phyloP scores from a whole-genome alignment of 1,140 invertebrate genomes.

The Dreissena rostriformis region DNA sequence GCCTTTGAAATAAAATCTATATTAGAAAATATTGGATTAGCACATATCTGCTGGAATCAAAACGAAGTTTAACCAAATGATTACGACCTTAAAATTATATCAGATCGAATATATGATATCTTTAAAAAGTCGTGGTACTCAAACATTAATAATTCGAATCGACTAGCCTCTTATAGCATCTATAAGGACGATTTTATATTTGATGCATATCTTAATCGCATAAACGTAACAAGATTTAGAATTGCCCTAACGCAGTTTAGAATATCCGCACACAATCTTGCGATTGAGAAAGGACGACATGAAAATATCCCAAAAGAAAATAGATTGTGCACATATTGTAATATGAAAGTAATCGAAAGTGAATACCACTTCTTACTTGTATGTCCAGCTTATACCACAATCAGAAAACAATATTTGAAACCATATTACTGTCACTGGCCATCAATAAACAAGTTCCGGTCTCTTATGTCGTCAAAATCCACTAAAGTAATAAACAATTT shows the following conservation, averaged over 20 bases:
- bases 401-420: not conserved
- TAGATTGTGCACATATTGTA: not conserved
- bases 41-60: not conserved
- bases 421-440: conserved; percentile 11
- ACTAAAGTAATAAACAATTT: not conserved
- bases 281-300: not conserved
- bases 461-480: not conserved
- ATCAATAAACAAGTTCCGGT: not conserved
- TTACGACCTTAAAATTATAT: not conserved
- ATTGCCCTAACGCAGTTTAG: not conserved
- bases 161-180: not conserved
- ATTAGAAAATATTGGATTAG: not conserved
- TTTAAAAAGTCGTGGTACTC: conserved; percentile 3
- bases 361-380: not conserved
- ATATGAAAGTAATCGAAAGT: not conserved
- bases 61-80: not conserved
- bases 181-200: not conserved
- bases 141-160: conserved; percentile 4
- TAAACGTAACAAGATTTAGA: not conserved
- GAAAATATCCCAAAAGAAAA: not conserved
- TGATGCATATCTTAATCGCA: no score
- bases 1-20: conserved; percentile 13
- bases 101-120: not conserved
- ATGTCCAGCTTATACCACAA: not conserved
- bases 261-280: not conserved